phyloP scores from a whole-genome alignment of 2,888 invertebrate genomes.

The Cerceris ruficornis region DNA sequence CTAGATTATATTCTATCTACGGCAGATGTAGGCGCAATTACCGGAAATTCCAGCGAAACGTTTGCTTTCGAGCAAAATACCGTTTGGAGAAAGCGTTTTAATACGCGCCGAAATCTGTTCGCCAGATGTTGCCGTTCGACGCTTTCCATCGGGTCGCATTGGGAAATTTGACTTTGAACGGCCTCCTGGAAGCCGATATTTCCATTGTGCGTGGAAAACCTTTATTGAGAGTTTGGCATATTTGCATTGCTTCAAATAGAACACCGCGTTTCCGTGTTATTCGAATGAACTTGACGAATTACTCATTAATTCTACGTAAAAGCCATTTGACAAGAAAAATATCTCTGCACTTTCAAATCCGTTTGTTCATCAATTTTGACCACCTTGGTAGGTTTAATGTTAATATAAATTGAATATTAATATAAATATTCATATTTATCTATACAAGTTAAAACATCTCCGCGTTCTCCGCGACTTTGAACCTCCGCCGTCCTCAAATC shows the following conservation, averaged over 20 bases:
- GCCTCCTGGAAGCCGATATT: slow-evolving; percentile 31
- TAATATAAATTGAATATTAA: neutral
- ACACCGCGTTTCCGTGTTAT: too few species aligned
- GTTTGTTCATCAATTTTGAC: too few species aligned
- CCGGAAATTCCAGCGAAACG: slow-evolving; percentile 49
- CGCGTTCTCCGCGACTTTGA: too few species aligned
- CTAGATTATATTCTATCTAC: slow-evolving; percentile 14
- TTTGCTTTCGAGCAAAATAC: slow-evolving; percentile 45
- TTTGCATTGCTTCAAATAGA: neutral
- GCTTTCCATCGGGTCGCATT: slow-evolving; percentile 41
- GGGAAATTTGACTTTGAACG: slow-evolving; percentile 39
- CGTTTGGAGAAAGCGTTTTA: slow-evolving; percentile 45
- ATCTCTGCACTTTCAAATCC: too few species aligned
- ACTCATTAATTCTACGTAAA: too few species aligned
- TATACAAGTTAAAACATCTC: too few species aligned
- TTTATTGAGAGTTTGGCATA: slow-evolving; percentile 1
- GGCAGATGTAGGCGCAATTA: slow-evolving; percentile 44
- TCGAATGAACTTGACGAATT: too few species aligned
- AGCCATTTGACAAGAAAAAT: too few species aligned
- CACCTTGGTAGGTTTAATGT: too few species aligned
- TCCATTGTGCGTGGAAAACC: slow-evolving; percentile 47
- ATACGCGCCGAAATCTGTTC: slow-evolving; percentile 63
- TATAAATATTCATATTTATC: too few species aligned
- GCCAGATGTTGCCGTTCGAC: slow-evolving; percentile 69
- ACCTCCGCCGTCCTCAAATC: neutral